Evolutionary conservation across 2,888 invertebrate species (phyloP).

Genomic region (Coenonympha arcania): DNA sequence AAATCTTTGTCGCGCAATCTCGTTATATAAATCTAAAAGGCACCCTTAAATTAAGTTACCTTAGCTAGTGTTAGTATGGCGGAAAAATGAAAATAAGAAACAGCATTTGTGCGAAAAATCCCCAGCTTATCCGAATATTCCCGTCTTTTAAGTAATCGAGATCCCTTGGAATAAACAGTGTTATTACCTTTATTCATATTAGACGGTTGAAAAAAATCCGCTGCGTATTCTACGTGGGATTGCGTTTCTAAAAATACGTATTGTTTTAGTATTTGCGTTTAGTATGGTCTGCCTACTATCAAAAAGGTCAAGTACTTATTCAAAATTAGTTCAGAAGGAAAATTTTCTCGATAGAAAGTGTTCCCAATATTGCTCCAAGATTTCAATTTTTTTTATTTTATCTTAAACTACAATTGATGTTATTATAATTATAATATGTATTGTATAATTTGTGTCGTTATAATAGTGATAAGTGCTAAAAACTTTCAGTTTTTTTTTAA

Average conservation of each 20-base stretch:
- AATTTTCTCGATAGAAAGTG: too few relatives aligned
- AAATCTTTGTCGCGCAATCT: background rate
- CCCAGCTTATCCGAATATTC: conserved; percentile 6
- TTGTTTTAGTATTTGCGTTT: too few relatives aligned
- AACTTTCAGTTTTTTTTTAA: too few relatives aligned
- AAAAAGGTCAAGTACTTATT: too few relatives aligned
- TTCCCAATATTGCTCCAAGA: too few relatives aligned
- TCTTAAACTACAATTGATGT: too few relatives aligned
- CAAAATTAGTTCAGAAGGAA: too few relatives aligned
- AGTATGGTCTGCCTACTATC: too few relatives aligned
- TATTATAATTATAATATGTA: too few relatives aligned
- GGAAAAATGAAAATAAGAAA: conserved; percentile 2
- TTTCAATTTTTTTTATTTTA: too few relatives aligned
- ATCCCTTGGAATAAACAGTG: conserved; percentile 2
- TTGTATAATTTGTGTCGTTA: too few relatives aligned
- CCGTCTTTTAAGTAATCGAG: conserved; percentile 7
- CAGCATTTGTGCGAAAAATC: background rate
- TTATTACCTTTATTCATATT: conserved; percentile 11
- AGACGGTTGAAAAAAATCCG: conserved; percentile 6
- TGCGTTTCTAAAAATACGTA: background rate
- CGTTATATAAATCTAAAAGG: background rate
- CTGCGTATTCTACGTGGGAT: background rate
- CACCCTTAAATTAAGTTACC: background rate
- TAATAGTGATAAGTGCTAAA: too few relatives aligned
- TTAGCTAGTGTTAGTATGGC: background rate